These are phyloP conservation scores for Eurois occulta DNA, from an alignment of 2,888 invertebrate genomes.

Conservation along the genomic window DNA sequence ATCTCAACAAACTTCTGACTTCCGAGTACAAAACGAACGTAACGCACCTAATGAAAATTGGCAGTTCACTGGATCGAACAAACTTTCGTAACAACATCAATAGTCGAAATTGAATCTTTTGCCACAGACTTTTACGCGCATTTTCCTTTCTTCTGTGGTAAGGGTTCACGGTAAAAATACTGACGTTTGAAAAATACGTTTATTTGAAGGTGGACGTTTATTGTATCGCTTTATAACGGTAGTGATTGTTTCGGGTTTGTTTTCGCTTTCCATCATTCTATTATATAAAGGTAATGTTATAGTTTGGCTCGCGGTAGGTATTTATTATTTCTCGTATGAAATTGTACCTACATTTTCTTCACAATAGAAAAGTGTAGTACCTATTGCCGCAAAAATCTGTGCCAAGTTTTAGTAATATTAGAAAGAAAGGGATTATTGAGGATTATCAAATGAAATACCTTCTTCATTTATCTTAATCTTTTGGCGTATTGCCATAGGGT, in stretches of 20 bases:
- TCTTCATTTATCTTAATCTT: slow-evolving; percentile 8
- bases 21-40: slow-evolving; percentile 71
- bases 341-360: background rate
- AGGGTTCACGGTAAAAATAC: slow-evolving; percentile 25
- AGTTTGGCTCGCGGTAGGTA: background rate
- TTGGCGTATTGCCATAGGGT: slow-evolving; percentile 16
- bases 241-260: slow-evolving; percentile 35
- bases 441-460: background rate
- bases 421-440: slow-evolving; percentile 14
- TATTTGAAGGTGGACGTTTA: slow-evolving; percentile 51
- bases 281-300: slow-evolving; percentile 18
- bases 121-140: slow-evolving; percentile 38
- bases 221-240: slow-evolving; percentile 37
- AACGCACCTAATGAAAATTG: slow-evolving; percentile 87
- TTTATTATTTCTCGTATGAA: background rate
- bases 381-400: background rate
- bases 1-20: slow-evolving; percentile 80
- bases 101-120: slow-evolving; percentile 58
- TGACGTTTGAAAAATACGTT: slow-evolving; percentile 56
- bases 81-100: slow-evolving; percentile 70
- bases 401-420: slow-evolving; percentile 32
- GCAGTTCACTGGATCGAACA: slow-evolving; percentile 84
- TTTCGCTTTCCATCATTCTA: slow-evolving; percentile 29
- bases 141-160: slow-evolving; percentile 27
- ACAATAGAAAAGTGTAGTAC: background rate